Evolutionary conservation across 2,888 invertebrate species (phyloP).

Genomic region (Andrena fulva): DNA sequence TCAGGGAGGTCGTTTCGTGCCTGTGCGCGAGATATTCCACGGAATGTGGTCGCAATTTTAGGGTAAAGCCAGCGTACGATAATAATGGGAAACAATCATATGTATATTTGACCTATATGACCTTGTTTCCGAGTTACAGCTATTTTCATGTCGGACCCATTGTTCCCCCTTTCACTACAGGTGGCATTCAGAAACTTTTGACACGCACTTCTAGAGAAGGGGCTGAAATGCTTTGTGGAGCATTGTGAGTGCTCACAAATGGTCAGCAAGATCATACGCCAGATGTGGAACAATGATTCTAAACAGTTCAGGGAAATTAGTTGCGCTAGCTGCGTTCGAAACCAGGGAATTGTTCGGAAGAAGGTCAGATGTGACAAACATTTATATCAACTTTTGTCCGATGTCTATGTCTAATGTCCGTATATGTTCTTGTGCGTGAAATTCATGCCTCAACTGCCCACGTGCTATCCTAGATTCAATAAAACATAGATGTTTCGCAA

Average conservation of each 20-base stretch:
- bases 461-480: too few relatives aligned
- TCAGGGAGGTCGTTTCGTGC: too few relatives aligned
- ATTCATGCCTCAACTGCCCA: too few relatives aligned
- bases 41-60: too few relatives aligned
- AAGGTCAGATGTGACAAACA: constrained; percentile 9
- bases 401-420: too few relatives aligned
- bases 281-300: constrained; percentile 34
- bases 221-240: constrained; percentile 5
- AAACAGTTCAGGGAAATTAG: constrained; percentile 19
- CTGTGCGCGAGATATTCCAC: too few relatives aligned
- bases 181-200: background rate
- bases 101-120: background rate
- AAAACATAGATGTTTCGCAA: too few relatives aligned
- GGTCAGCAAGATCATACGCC: constrained; percentile 16
- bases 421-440: too few relatives aligned
- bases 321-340: constrained; percentile 23
- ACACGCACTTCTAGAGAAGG: background rate
- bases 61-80: too few relatives aligned
- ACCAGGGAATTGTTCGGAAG: constrained; percentile 10
- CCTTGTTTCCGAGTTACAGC: background rate
- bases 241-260: constrained; percentile 4
- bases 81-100: too few relatives aligned
- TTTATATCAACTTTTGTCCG: background rate
- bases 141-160: background rate
- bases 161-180: background rate